Evolutionary conservation across 2,113 vertebrate genomes (phyloP).

Genomic region (Mustela nigripes): DNA sequence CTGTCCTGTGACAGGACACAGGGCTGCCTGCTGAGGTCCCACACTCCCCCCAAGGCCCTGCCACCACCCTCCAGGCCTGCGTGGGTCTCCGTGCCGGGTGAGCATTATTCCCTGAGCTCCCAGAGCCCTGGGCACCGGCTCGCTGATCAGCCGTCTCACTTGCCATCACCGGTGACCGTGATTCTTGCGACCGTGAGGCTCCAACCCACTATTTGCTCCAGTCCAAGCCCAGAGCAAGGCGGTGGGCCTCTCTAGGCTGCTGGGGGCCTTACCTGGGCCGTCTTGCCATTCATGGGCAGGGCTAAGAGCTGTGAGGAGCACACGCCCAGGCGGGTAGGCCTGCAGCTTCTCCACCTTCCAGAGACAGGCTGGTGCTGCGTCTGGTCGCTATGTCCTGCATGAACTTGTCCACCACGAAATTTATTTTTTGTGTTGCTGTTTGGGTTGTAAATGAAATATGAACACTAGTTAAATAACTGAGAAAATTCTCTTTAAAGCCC

Average conservation of each 20-base stretch:
- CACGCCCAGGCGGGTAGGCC: background rate
- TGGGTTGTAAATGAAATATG: constrained; percentile 52
- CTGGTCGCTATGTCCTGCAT: background rate
- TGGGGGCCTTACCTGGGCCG: constrained; percentile 35
- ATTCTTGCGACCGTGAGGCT: background rate
- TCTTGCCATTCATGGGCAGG: background rate
- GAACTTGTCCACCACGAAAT: constrained; percentile 30
- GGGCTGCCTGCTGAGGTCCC: constrained; percentile 59
- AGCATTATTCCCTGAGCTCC: background rate
- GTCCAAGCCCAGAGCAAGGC: background rate
- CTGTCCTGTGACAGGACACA: constrained; percentile 51
- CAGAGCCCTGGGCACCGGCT: background rate
- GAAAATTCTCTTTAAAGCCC: constrained; percentile 24
- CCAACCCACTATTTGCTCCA: background rate
- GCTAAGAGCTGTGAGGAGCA: background rate
- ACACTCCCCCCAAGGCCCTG: background rate
- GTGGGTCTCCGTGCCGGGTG: fast-evolving
- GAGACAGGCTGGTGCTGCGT: background rate
- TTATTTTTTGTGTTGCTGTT: constrained; percentile 71
- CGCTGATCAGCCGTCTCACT: background rate
- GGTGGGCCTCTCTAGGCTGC: too few species aligned
- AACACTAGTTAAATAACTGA: constrained; percentile 29
- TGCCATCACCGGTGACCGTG: background rate
- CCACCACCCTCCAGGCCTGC: background rate
- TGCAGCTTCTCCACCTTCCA: background rate